phyloP scores from a whole-genome alignment of 2,113 vertebrate species.

The Macrotus californicus region DNA sequence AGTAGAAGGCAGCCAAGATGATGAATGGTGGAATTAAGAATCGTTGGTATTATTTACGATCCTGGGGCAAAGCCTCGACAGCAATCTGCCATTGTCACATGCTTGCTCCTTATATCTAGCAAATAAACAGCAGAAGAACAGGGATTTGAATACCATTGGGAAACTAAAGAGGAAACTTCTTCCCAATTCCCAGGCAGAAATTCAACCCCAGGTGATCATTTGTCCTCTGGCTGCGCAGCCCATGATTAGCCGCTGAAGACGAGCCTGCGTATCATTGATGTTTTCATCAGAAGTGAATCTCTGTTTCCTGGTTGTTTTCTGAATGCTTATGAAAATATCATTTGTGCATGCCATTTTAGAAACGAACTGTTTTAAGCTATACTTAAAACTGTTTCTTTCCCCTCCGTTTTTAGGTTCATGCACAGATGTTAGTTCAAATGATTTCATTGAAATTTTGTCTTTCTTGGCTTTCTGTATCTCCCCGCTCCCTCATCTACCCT shows the following conservation, averaged over 20 bases:
- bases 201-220: conserved; percentile 39
- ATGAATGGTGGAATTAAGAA: conserved; percentile 63
- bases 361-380: background rate
- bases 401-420: background rate
- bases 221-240: background rate
- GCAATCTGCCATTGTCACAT: conserved; percentile 20
- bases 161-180: conserved; percentile 37
- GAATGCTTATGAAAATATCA: background rate
- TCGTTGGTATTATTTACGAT: conserved; percentile 58
- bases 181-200: conserved; percentile 15
- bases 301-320: background rate
- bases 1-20: conserved; percentile 55
- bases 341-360: background rate
- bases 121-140: conserved; percentile 39
- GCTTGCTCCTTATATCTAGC: conserved; percentile 55
- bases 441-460: background rate
- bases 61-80: background rate
- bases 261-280: background rate
- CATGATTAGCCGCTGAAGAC: background rate
- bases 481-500: background rate
- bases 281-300: conserved; percentile 15
- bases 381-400: background rate
- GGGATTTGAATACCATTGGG: background rate
- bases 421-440: background rate
- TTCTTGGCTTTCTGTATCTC: background rate